Evolutionary conservation across 2,113 vertebrate genomes (phyloP).

Genomic region (Gulo gulo): DNA sequence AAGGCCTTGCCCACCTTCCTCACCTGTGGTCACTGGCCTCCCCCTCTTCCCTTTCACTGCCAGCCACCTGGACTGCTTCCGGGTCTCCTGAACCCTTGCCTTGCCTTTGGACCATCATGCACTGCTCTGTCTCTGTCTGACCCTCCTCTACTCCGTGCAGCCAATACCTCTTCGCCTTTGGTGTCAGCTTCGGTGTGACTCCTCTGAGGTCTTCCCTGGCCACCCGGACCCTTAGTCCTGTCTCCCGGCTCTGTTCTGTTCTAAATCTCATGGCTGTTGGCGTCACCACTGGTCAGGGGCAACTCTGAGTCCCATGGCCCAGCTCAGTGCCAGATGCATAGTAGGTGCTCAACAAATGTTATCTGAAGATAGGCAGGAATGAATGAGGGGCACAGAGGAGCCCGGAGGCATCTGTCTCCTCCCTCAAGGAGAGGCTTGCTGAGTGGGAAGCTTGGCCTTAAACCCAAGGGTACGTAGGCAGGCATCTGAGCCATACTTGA

Average conservation of each 20-base stretch:
- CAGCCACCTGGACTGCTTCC: too few species aligned
- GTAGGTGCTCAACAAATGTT: background rate
- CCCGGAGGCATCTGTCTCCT: background rate
- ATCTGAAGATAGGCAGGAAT: background rate
- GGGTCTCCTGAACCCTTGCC: background rate
- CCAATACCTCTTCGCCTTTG: background rate
- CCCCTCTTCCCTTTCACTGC: background rate
- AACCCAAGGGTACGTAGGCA: background rate
- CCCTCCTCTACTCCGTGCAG: rapidly evolving
- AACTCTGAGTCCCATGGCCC: background rate
- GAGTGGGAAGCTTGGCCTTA: background rate
- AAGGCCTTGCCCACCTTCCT: background rate
- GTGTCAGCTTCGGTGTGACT: background rate
- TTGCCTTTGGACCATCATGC: background rate
- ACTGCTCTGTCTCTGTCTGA: background rate
- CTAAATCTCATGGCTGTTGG: background rate
- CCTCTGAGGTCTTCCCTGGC: background rate
- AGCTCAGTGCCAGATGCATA: background rate
- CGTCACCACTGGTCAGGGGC: background rate
- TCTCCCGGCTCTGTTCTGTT: background rate
- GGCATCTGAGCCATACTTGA: background rate
- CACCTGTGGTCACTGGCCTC: background rate
- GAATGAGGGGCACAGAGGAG: background rate
- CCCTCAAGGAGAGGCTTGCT: background rate
- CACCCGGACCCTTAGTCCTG: background rate